A percentile compares a stretch with the other conserved stretches of the same genome.
These are phyloP conservation scores for Rhinella marina DNA, from an alignment of 2,797 vertebrate genomes.

Conservation along the genomic window DNA sequence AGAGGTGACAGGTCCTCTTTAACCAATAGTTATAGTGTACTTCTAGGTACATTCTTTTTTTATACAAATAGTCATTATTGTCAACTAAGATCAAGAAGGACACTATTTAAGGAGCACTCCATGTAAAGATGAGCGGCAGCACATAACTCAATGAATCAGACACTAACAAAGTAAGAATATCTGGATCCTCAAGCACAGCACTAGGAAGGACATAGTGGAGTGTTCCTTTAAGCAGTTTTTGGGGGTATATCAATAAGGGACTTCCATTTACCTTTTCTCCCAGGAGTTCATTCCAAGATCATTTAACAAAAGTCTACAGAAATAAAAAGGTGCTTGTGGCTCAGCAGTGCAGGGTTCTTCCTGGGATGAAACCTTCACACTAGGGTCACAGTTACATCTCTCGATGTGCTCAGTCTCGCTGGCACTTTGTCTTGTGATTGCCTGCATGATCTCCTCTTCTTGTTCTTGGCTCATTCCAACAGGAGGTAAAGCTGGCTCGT, in stretches of 20 bases:
- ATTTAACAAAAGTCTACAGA: constrained; percentile 91
- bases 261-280: constrained; percentile 89
- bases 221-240: not conserved
- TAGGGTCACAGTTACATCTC: constrained; percentile 73
- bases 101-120: too few species aligned
- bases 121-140: too few species aligned
- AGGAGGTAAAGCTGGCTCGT: constrained; percentile 86
- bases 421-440: constrained; percentile 81
- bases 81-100: too few species aligned
- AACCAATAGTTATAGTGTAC: too few species aligned
- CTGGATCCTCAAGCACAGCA: not conserved
- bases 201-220: not conserved
- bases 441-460: constrained; percentile 82
- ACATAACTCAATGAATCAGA: too few species aligned
- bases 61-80: too few species aligned
- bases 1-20: too few species aligned
- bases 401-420: constrained; percentile 83
- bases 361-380: constrained; percentile 78
- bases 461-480: constrained; percentile 87
- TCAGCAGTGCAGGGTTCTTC: constrained; percentile 80
- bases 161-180: too few species aligned
- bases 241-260: too few species aligned
- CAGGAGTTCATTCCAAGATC: constrained; percentile 98
- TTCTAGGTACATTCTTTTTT: too few species aligned
- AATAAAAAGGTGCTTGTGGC: constrained; percentile 91